phyloP scores from a whole-genome alignment of 2,797 vertebrate species.

The Enteromius anoplus region DNA sequence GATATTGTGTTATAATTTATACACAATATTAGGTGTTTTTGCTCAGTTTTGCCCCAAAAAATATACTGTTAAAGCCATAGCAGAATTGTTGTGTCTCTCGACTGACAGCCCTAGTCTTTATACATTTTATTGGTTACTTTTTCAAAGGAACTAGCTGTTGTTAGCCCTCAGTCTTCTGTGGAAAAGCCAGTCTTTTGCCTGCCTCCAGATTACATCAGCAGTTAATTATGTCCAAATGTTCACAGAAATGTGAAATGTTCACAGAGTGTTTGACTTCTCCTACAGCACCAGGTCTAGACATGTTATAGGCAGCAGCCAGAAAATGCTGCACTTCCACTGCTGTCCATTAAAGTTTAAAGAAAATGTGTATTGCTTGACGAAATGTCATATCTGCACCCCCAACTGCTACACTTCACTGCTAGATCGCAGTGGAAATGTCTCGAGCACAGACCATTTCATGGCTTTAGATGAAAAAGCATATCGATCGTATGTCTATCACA shows the following conservation, averaged over 20 bases:
- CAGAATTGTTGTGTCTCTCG: too few species aligned
- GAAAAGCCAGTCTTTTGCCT: neutral
- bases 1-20: too few species aligned
- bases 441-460: neutral
- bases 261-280: constrained; percentile 7
- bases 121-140: neutral
- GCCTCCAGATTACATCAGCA: neutral
- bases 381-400: constrained; percentile 7
- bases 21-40: too few species aligned
- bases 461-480: neutral
- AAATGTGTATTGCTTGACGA: neutral
- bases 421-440: neutral
- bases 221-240: constrained; percentile 7
- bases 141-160: neutral
- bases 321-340: neutral
- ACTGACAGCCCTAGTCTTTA: neutral
- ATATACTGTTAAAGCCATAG: too few species aligned
- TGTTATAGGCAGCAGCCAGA: neutral
- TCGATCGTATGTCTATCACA: neutral
- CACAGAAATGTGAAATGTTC: too few species aligned
- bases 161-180: neutral
- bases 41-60: too few species aligned
- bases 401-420: constrained; percentile 16
- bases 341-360: neutral
- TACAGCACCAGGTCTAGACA: neutral